Evolutionary conservation across 1,140 invertebrate species (phyloP).

Genomic region (Orchestia grillus): DNA sequence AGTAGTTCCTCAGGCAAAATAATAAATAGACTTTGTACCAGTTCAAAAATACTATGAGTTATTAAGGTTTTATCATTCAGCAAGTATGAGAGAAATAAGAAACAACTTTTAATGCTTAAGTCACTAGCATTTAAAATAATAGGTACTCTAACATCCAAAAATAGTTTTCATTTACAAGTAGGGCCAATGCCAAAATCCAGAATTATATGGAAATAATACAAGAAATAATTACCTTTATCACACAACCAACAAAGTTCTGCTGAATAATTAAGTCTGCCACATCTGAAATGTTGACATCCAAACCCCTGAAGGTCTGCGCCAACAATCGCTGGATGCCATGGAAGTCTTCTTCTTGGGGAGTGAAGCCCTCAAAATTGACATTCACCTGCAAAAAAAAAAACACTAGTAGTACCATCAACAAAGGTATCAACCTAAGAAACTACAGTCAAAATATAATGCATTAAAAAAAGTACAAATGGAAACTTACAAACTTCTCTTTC

Average conservation of each 20-base stretch:
- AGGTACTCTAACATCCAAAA: too few relatives aligned
- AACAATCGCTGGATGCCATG: constrained; percentile 25
- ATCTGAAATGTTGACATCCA: constrained; percentile 24
- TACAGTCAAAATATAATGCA: background rate
- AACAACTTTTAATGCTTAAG: too few relatives aligned
- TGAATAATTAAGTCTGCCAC: constrained; percentile 5
- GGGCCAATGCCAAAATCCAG: background rate
- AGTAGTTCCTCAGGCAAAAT: too few relatives aligned
- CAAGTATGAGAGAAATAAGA: too few relatives aligned
- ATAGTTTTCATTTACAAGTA: background rate
- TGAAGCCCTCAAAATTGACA: constrained; percentile 46
- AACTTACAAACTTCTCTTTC: background rate
- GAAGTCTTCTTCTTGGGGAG: constrained; percentile 35
- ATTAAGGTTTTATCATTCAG: too few relatives aligned
- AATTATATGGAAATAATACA: background rate
- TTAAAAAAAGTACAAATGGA: background rate
- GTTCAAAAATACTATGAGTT: too few relatives aligned
- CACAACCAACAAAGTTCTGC: constrained; percentile 30
- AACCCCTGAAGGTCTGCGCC: constrained; percentile 40
- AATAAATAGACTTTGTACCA: too few relatives aligned
- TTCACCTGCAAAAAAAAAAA: background rate
- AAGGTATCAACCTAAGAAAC: background rate
- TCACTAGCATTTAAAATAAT: too few relatives aligned
- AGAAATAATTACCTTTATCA: background rate
- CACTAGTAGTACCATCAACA: background rate